Percentiles rank a stretch among this genome's conserved stretches.
These are phyloP conservation scores for Oikopleura dioica DNA, from an alignment of 23 tunicate genomes.

Conservation along the genomic window DNA sequence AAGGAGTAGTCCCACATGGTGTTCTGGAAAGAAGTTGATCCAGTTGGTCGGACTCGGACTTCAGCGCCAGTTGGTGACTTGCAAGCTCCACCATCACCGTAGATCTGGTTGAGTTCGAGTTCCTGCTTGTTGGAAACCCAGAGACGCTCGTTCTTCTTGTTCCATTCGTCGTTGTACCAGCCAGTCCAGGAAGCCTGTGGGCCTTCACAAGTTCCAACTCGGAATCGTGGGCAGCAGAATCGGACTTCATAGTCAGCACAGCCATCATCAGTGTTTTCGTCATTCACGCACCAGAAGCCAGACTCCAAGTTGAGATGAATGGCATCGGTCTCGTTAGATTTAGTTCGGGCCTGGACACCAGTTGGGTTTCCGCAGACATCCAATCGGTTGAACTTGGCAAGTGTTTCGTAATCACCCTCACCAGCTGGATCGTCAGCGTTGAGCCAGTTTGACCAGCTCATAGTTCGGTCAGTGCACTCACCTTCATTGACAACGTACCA, in stretches of 20 bases:
- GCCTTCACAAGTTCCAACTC: not conserved
- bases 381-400: too few species aligned
- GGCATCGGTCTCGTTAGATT: not conserved
- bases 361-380: too few species aligned
- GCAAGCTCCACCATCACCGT: slow-evolving; percentile 11
- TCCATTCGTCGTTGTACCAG: slow-evolving; percentile 13
- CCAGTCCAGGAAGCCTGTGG: not conserved
- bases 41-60: slow-evolving; percentile 3
- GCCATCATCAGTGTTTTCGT: not conserved
- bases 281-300: slow-evolving; percentile 1
- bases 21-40: not conserved
- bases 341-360: slow-evolving; percentile 4
- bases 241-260: slow-evolving; percentile 9
- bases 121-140: not conserved
- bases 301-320: not conserved
- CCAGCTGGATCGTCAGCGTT: too few species aligned
- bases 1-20: slow-evolving; percentile 4
- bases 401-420: too few species aligned
- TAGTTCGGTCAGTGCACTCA: too few species aligned
- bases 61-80: not conserved
- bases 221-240: not conserved
- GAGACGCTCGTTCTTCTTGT: slow-evolving; percentile 1
- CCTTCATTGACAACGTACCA: too few species aligned
- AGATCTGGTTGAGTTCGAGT: not conserved
- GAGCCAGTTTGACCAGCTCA: too few species aligned